These are phyloP conservation scores for Nemapogon koenigi DNA, from an alignment of 2,888 invertebrate species.

Conservation along the genomic window DNA sequence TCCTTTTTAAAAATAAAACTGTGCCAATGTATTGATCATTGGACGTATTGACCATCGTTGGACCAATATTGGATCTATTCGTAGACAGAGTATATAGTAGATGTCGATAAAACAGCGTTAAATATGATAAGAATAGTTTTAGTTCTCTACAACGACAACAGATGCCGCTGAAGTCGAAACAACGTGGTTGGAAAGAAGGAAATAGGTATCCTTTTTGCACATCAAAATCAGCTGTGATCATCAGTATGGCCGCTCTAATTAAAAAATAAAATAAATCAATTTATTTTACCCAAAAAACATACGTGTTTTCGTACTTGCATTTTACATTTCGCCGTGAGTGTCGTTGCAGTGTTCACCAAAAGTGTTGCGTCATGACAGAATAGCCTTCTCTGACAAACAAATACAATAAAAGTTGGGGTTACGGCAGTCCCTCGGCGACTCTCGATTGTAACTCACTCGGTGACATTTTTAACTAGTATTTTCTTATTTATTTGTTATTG, in stretches of 20 bases:
- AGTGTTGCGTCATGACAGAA: conserved; percentile 65
- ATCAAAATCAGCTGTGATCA: conserved; percentile 66
- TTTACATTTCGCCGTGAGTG: conserved; percentile 11
- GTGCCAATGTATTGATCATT: too few species aligned
- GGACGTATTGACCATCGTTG: too few species aligned
- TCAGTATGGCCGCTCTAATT: conserved; percentile 61
- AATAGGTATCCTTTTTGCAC: conserved; percentile 39
- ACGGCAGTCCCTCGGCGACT: conserved; percentile 22
- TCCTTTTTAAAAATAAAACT: too few species aligned
- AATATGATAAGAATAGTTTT: too few species aligned
- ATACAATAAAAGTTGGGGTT: conserved; percentile 56
- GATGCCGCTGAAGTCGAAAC: conserved; percentile 27
- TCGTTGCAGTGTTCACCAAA: conserved; percentile 55
- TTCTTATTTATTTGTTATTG: conserved; percentile 17
- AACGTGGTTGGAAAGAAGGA: conserved; percentile 43
- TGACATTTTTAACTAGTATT: conserved; percentile 31
- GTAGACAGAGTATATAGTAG: too few species aligned
- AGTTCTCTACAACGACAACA: too few species aligned
- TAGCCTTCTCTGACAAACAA: conserved; percentile 54
- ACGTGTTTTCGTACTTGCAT: background rate
- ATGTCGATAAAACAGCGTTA: too few species aligned
- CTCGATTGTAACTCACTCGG: conserved; percentile 17
- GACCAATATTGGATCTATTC: too few species aligned
- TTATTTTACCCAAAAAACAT: conserved; percentile 1
- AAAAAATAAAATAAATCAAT: conserved; percentile 52